Base-by-base conservation (phyloP, 2,797 vertebrate genomes). In the Salmo trutta region DNA sequence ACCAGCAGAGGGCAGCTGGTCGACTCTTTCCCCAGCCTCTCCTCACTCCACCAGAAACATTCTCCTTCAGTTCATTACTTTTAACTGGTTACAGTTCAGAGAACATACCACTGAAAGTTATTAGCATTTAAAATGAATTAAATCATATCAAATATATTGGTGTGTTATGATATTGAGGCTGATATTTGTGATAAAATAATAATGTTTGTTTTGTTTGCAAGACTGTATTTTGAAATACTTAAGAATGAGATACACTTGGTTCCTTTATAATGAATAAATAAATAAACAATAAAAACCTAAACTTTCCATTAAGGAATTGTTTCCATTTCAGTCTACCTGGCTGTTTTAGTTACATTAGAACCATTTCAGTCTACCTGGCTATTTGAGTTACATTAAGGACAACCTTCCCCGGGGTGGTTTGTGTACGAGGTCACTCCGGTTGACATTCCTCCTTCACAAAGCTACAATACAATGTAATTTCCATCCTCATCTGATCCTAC, bases 1-100 rank as follows among this genome's bases (percentile, higher is more conserved):
- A 80, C 94, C 94, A 95, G 94, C 85, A 95, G 94, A 93, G 94
- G 94, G 94, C 92, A 93, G 91, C 93, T 91, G 79, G 86, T 93
- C 87, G 86, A 91, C 93, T 95, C 86, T 91, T 92, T 93, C 92
- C 65, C 84, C 78, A 82, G 77, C 70, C 80, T 75, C 73, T 2
- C 71, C 47, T 27, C 19, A 59, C 15, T 67, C 19, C 53, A 31
- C 17, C 53, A 21, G 3, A 3, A n/a, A 17, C 8, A n/a, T 29
- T 62, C 29, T 16, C 4, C 29, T 17, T 36, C 4, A 36, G 4
- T 33, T 67, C 12, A 33, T 3, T 4, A 41, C 2, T 10, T 41
- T 41, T 62, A 6, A 3, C n/a, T 1, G 12, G 21, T 19, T 73
- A 51, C 31, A 77, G 36, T 62, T 74, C 64, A 71, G 64, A 68